Evolutionary conservation across 2,797 vertebrate genomes (phyloP), one percentile per base, ranked within the genome.

Genomic region (Varecia variegata): DNA sequence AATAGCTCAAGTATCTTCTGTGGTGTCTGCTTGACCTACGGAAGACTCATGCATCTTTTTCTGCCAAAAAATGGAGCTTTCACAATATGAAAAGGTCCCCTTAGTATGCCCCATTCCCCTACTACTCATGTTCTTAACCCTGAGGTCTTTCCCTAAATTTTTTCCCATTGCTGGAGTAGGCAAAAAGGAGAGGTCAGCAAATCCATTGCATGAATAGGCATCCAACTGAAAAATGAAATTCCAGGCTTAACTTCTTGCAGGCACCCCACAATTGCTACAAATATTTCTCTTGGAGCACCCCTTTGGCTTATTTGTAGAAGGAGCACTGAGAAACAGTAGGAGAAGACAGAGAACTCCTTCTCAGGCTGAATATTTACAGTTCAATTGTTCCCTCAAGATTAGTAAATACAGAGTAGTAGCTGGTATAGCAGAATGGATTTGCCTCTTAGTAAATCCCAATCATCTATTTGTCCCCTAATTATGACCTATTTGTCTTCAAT

Each of bases 221-320:
- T 13, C 83, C 87, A 93, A 83, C 43, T 65, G 74, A 82, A 91
- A 96, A 95, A 67, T 47, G 18, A 93, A 52, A 93, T 43, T 84
- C 43, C 47, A 73, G 54, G 54, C 20, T 95, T 76, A 87, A 70
- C 38, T 40, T 73, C 88, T 80, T 89, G n/a, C 43, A 73, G 56
- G 58, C 20, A 68, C 0, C 9, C 7, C 52, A 7, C 62, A n/a
- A 52, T 92, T 85, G 81, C 60, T 58, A 67, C n/a, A 54, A 15
- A 67, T 71, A n/a, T 88, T 92, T 88, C n/a, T 83, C 27, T 73
- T 40, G 17, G 77, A 89, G 65, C 5, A 67, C 7, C 0, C 7
- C 32, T 9, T 32, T 90, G 67, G 7, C 43, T 85, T 90, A 35
- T n/a, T 52, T 62, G 30, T 65, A 32, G 17, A 88, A 93, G 25